These are phyloP conservation scores for Oceanites oceanicus DNA, from an alignment of 2,113 vertebrate genomes.

Conservation along the genomic window DNA sequence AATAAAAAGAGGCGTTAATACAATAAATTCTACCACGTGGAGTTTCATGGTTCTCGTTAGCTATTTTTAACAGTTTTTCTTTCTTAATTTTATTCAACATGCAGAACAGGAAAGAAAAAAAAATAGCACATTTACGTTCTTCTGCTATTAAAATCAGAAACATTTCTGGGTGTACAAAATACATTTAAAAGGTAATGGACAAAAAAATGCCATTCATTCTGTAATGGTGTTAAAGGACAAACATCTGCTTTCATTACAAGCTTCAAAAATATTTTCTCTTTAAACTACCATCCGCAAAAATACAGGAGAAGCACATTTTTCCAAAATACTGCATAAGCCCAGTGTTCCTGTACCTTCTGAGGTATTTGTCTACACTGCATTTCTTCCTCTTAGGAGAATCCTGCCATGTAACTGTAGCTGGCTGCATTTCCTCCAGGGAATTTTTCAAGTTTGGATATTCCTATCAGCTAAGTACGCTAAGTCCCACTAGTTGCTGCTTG, in stretches of 20 bases:
- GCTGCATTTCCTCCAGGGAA: background rate
- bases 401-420: background rate
- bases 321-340: background rate
- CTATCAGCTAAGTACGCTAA: background rate
- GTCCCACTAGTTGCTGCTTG: background rate
- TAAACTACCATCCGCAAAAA: background rate
- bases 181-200: background rate
- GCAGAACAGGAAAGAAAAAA: background rate
- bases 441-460: background rate
- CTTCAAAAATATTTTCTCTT: slow-evolving; percentile 10
- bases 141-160: background rate
- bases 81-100: background rate
- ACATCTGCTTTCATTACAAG: background rate
- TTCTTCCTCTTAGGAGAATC: background rate
- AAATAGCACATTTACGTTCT: background rate
- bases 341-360: background rate
- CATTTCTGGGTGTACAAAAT: background rate
- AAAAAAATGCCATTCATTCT: background rate
- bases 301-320: background rate
- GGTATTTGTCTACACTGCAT: background rate
- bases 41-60: background rate
- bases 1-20: background rate
- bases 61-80: background rate
- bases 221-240: background rate
- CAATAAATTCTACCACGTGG: background rate